Evolutionary conservation across 2,113 vertebrate genomes (phyloP).

Genomic region (Syrrhaptes paradoxus): DNA sequence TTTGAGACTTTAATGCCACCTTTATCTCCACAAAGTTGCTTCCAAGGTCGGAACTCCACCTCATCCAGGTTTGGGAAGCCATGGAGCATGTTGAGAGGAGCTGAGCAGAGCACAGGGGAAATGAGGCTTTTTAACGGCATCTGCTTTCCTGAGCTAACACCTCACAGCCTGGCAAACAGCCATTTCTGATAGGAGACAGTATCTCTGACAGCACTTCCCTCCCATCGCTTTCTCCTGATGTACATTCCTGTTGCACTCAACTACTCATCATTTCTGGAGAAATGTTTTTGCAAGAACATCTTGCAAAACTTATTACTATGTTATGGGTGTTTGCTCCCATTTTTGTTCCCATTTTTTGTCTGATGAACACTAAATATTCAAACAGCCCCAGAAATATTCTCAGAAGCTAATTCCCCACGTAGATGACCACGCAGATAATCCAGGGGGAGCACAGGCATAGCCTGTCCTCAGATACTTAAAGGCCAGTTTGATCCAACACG

Average conservation of each 20-base stretch:
- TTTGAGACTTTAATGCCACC: not conserved
- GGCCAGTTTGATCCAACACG: not conserved
- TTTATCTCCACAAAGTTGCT: not conserved
- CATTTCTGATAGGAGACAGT: not conserved
- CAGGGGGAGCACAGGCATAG: no score
- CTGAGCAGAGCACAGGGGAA: not conserved
- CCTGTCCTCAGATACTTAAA: fast-evolving
- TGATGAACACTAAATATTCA: not conserved
- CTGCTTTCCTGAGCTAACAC: not conserved
- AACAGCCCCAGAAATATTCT: not conserved
- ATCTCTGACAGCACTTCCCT: not conserved
- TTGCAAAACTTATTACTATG: not conserved
- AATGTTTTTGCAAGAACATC: not conserved
- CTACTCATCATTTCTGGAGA: not conserved
- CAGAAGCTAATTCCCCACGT: not conserved
- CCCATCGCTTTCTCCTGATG: not conserved
- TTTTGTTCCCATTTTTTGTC: not conserved
- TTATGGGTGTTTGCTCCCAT: not conserved
- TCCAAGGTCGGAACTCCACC: not conserved
- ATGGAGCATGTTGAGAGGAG: not conserved
- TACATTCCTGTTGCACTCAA: not conserved
- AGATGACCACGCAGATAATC: not conserved
- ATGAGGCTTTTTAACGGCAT: not conserved
- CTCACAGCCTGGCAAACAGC: not conserved
- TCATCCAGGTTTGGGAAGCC: not conserved